Percentiles rank a stretch among this genome's conserved stretches.
These are phyloP conservation scores for Fundulus diaphanus DNA, from an alignment of 2,797 vertebrate species.

Conservation along the genomic window DNA sequence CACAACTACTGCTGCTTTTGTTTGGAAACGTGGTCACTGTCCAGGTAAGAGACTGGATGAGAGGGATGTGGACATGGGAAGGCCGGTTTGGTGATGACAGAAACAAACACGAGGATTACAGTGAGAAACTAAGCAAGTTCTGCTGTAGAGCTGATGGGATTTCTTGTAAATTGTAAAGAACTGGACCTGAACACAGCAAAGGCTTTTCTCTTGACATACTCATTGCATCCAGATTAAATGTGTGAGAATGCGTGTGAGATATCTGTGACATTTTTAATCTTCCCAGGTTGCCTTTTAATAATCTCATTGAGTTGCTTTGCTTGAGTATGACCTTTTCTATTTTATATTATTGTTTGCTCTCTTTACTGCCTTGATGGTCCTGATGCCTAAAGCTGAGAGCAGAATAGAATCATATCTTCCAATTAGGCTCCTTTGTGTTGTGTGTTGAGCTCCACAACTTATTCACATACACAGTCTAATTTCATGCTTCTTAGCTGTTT, in stretches of 20 bases:
- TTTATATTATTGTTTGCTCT: background rate
- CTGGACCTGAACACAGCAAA: background rate
- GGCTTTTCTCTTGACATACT: background rate
- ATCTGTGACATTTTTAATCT: background rate
- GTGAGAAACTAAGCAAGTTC: background rate
- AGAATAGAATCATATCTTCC: background rate
- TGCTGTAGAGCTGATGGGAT: background rate
- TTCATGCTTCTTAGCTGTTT: constrained; percentile 42
- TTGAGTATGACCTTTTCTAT: background rate
- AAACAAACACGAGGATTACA: background rate
- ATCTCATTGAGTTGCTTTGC: background rate
- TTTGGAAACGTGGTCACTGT: constrained; percentile 13
- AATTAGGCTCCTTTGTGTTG: background rate
- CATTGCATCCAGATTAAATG: background rate
- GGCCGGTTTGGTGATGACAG: background rate
- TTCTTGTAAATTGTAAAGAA: background rate
- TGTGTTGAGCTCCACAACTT: background rate
- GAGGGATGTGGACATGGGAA: background rate
- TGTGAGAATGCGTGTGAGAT: background rate
- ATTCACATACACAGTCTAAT: constrained; percentile 24
- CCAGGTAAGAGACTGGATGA: constrained; percentile 52
- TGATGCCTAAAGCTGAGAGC: background rate
- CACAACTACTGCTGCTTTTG: background rate
- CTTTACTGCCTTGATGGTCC: background rate
- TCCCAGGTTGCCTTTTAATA: background rate